phyloP scores from a whole-genome alignment of 2,888 invertebrate genomes.

The Caenorhabditis becei region DNA sequence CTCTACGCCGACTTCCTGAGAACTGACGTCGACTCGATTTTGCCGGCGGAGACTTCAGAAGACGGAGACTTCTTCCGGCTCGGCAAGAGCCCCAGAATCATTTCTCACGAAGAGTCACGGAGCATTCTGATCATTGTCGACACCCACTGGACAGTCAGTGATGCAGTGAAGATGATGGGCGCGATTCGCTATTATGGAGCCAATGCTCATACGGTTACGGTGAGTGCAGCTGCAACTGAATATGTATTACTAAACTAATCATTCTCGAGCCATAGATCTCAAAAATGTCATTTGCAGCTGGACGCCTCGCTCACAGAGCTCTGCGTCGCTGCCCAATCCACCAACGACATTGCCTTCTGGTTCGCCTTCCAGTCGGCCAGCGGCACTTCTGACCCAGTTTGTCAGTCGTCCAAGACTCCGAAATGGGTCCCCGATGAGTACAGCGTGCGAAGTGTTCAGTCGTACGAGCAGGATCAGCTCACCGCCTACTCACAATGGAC shows the following conservation, averaged over 20 bases:
- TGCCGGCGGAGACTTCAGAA: constrained; percentile 43
- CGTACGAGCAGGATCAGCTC: constrained; percentile 52
- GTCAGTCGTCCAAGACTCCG: constrained; percentile 39
- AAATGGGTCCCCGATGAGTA: constrained; percentile 54
- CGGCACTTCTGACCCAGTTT: constrained; percentile 61
- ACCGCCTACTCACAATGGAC: constrained; percentile 62
- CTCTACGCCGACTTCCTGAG: constrained; percentile 66
- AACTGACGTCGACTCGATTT: constrained; percentile 61
- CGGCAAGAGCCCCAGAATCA: constrained; percentile 49
- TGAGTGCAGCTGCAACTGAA: constrained; percentile 27
- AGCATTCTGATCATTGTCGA: constrained; percentile 64
- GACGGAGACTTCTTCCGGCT: constrained; percentile 68
- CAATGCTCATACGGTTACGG: constrained; percentile 64
- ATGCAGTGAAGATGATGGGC: constrained; percentile 58
- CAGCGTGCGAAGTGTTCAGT: constrained; percentile 43
- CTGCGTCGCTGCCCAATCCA: constrained; percentile 65
- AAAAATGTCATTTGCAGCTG: constrained; percentile 50
- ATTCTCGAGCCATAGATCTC: background rate
- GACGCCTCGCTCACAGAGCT: constrained; percentile 67
- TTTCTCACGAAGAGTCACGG: constrained; percentile 61
- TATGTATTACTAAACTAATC: no score
- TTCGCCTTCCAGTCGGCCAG: constrained; percentile 65
- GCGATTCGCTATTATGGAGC: constrained; percentile 62
- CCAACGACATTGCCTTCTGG: constrained; percentile 67
- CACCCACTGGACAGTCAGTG: constrained; percentile 64